These are phyloP conservation scores for Cheirogaleus major DNA, from an alignment of 2,797 vertebrate species.

Conservation along the genomic window DNA sequence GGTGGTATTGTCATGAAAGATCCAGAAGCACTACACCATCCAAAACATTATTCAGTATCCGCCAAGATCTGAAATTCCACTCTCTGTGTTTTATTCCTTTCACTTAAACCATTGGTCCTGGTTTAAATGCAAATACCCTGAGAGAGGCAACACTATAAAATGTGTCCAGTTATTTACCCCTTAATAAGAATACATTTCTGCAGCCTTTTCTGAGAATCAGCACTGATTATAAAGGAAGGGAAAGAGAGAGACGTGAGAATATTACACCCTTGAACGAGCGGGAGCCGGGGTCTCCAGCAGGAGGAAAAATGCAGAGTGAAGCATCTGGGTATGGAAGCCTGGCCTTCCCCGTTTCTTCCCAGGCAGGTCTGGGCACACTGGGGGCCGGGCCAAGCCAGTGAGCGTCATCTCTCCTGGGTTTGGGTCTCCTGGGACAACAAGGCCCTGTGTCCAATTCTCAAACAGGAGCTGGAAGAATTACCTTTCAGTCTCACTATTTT, in stretches of 20 bases:
- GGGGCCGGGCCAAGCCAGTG: not conserved
- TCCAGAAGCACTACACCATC: not conserved
- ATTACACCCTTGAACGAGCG: not conserved
- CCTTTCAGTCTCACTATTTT: not conserved
- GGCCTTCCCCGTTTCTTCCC: not conserved
- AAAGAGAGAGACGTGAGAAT: not conserved
- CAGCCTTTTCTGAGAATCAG: conserved; percentile 9
- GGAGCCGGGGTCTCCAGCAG: not conserved
- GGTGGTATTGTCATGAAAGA: not conserved
- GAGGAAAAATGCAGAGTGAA: not conserved
- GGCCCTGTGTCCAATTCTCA: not conserved
- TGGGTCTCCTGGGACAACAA: not conserved
- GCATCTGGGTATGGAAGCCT: not conserved
- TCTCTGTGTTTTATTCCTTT: not conserved
- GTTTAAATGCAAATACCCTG: conserved; percentile 4
- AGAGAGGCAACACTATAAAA: not conserved
- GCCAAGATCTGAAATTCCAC: not conserved
- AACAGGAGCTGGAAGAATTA: not conserved
- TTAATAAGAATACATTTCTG: not conserved
- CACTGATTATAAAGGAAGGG: not conserved
- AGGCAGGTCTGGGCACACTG: not conserved
- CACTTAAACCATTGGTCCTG: not conserved
- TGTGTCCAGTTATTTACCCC: not conserved
- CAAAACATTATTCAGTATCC: not conserved
- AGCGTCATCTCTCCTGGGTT: not conserved